phyloP scores from a whole-genome alignment of 2,888 invertebrate genomes.

The Meliscaeva auricollis region DNA sequence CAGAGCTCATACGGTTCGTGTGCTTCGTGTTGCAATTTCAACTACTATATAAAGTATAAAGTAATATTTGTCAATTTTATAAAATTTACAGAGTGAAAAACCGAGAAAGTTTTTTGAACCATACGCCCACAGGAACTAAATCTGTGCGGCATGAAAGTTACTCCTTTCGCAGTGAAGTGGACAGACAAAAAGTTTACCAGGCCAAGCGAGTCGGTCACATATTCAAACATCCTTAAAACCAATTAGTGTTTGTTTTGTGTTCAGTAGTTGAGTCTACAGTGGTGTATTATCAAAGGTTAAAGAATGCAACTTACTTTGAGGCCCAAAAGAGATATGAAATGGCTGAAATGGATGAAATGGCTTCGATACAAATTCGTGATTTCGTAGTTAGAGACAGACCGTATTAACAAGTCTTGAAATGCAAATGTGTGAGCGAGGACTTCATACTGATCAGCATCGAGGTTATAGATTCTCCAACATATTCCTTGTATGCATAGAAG shows the following conservation, averaged over 20 bases:
- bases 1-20: neutral
- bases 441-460: too few relatives aligned
- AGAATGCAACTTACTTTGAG: neutral
- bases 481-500: too few relatives aligned
- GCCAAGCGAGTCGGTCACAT: neutral
- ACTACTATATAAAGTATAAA: too few relatives aligned
- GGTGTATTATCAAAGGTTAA: neutral
- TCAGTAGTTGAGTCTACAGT: too few relatives aligned
- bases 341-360: too few relatives aligned
- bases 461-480: too few relatives aligned
- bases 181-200: neutral
- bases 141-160: slow-evolving; percentile 27
- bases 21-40: slow-evolving; percentile 14
- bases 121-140: slow-evolving; percentile 1
- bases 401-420: too few relatives aligned
- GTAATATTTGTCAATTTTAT: slow-evolving; percentile 12
- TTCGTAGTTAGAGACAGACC: too few relatives aligned
- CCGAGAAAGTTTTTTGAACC: slow-evolving; percentile 15
- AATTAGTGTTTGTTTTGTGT: slow-evolving; percentile 25
- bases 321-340: too few relatives aligned
- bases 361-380: too few relatives aligned
- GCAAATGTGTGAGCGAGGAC: too few relatives aligned
- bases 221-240: slow-evolving; percentile 26
- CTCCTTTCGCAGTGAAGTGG: slow-evolving; percentile 3
- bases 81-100: slow-evolving; percentile 12